Conservation (phyloP, 2,797 vertebrate species). For the Perodicticus potto region DNA sequence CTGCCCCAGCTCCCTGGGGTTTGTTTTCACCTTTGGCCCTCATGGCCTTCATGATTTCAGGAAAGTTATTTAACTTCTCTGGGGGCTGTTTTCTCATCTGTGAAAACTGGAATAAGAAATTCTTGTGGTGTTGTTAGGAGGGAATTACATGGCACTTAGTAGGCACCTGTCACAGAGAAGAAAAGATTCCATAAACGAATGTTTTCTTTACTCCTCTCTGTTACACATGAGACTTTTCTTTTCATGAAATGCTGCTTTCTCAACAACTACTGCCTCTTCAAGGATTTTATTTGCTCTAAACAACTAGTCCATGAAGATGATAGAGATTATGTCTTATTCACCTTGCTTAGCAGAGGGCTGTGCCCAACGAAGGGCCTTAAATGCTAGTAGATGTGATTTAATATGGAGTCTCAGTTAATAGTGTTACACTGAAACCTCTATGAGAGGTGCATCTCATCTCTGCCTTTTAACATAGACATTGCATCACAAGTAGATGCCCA, state of each 20-base stretch:
- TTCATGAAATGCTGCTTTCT: constrained; percentile 17
- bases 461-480: not conserved
- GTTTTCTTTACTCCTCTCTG: not conserved
- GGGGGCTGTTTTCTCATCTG: not conserved
- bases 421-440: not conserved
- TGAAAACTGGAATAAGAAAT: not conserved
- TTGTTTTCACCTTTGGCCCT: not conserved
- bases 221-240: constrained; percentile 1
- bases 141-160: not conserved
- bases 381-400: not conserved
- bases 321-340: not conserved
- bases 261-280: not conserved
- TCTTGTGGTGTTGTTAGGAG: not conserved
- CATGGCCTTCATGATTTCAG: not conserved
- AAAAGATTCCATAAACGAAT: not conserved
- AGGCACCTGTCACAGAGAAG: not conserved
- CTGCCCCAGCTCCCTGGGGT: not conserved
- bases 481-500: not conserved
- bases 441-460: not conserved
- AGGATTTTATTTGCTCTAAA: constrained; percentile 62
- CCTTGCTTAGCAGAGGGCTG: not conserved
- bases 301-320: not conserved
- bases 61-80: not conserved
- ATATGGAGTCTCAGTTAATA: not conserved
- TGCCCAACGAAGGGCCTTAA: not conserved